Evolutionary conservation across 2,797 vertebrate species (phyloP), one percentile per base, ranked within the genome.

Genomic region (Crax fasciolata): DNA sequence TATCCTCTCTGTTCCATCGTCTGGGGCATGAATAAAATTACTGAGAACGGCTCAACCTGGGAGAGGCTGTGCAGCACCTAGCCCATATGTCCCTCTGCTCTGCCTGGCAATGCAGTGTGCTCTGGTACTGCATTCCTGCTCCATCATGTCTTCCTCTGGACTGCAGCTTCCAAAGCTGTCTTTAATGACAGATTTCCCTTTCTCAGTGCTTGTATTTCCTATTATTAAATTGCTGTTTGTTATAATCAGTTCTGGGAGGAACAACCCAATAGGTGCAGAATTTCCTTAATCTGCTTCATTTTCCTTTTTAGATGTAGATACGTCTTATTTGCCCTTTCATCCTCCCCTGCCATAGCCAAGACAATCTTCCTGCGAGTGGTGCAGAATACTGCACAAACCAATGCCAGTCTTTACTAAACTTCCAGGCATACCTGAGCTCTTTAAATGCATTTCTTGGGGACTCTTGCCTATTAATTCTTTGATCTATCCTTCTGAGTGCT

Each of bases 1-100:
- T 84, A 96, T 91, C 83, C 48, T 95, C 90, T 91, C 91, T 94
- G 85, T 93, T 96, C 66, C 66, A 59, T 96, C 48, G 0, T 97
- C 85, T 90, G 73, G 91, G 66, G 10, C 70, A 81, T 81, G 85
- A 94, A 94, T 94, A 94, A 94, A 87, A 94, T 88, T 90, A 92
- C 8, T 65, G 62, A 91, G 83, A 73, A 86, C 1, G 0, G 54
- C 58, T 84, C 78, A 96, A 86, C 84, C 66, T 95, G 73, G 43
- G 38, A 84, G 30, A 78, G 43, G 16, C 66, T 89, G 51, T 62
- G 58, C 84, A 0, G 5, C 73, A 93, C 82, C 79, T 93, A 88
- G 73, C 17, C 76, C 66, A 76, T 94, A 95, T 94, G 89, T 86
- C 62, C 79, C 74, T 88, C 55, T 35, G 21, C 62, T 85, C 41